Evolutionary conservation across 2,797 vertebrate genomes (phyloP), one percentile per base, ranked within the genome.

Genomic region (Coregonus sp.): DNA sequence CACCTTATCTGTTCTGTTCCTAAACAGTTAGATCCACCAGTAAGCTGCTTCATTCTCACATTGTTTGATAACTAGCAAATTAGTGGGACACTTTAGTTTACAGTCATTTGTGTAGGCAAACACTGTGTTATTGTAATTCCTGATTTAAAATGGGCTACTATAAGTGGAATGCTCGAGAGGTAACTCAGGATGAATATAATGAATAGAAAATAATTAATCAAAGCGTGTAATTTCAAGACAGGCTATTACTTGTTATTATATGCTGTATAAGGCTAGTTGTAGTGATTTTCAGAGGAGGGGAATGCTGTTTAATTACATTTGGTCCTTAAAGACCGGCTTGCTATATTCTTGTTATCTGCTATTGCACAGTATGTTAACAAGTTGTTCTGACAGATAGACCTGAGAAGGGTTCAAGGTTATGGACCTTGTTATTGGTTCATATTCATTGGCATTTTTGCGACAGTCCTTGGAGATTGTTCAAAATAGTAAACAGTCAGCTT

Each of bases 1-100:
- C 83, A 73, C 79, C 88, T 93, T 94, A 95, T 95, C 93, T 82
- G 54, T 78, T 76, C 85, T 89, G 76, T 52, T 74, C 33, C 29
- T 72, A 76, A 78, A 71, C 77, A 80, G 68, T 63, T 68, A 51
- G 75, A 54, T 76, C 74, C 33, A 52, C 66, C 78, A 75, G 54
- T 68, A n/a, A 56, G 5, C 69, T 76, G 70, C 76, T 84, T 86
- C 73, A 80, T 84, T 89, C 86, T 89, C 78, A 86, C 83, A 76
- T 81, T 9, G 0, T 33, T 82, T 61, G 69, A 82, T 85, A 89
- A 67, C 25, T 74, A n/a, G n/a, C 33, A 66, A 50, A 90, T 90
- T 88, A 85, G 78, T 77, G 81, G 74, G 76, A 82, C 81, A 79
- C 84, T 88, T 40, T 4, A 63, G 20, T 3, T 63, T 63, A 63